Evolutionary conservation across 2,888 invertebrate genomes (phyloP).

Genomic region (Orthonychiurus folsomi): DNA sequence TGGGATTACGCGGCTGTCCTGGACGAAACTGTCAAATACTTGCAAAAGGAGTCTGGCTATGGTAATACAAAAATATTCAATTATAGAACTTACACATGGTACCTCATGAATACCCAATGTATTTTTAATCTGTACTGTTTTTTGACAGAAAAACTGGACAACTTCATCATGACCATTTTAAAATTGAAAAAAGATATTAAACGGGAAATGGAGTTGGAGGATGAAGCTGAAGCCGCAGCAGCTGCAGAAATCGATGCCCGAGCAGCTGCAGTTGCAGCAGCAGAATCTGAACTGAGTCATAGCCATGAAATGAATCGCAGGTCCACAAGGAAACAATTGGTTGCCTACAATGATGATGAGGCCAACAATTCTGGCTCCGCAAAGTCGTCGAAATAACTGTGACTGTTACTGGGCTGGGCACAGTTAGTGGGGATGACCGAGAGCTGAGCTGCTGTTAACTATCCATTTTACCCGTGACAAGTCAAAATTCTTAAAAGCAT

Average conservation of each 20-base stretch:
- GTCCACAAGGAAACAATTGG: neutral
- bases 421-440: no score
- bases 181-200: slow-evolving; percentile 29
- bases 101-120: neutral
- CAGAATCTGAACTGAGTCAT: neutral
- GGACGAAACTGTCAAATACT: slow-evolving; percentile 27
- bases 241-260: slow-evolving; percentile 7
- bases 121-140: neutral
- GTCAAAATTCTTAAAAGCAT: no score
- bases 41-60: slow-evolving; percentile 27
- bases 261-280: slow-evolving; percentile 1
- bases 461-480: no score
- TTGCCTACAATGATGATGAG: no score
- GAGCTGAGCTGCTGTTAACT: no score
- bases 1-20: slow-evolving; percentile 24
- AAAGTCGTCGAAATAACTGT: no score
- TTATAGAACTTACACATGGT: no score
- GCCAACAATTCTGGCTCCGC: no score
- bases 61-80: slow-evolving; percentile 17
- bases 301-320: no score
- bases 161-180: slow-evolving; percentile 29
- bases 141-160: slow-evolving; percentile 29
- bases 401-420: no score
- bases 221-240: slow-evolving; percentile 19
- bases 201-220: slow-evolving; percentile 23